Percentiles rank a stretch among this genome's conserved stretches.
Conservation (phyloP, 2,888 invertebrate species). For the Vesta saturnalis region DNA sequence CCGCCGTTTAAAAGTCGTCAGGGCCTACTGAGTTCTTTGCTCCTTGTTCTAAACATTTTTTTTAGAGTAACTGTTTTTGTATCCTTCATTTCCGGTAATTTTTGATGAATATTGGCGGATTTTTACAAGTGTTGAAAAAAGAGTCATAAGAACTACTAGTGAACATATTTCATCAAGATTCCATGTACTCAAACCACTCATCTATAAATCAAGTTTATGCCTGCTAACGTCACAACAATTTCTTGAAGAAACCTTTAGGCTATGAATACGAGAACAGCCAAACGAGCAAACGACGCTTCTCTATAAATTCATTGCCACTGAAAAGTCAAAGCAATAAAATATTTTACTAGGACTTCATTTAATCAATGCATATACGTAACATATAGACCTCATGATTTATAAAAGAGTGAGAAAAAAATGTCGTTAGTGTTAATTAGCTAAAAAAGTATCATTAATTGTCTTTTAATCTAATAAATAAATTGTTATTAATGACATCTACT, state of each 20-base stretch:
- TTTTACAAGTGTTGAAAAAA: not conserved
- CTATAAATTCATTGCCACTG: constrained; percentile 33
- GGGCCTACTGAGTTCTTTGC: constrained; percentile 51
- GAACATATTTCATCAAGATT: constrained; percentile 38
- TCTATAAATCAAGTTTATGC: constrained; percentile 41
- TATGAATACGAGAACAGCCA: constrained; percentile 29
- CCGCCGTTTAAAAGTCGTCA: constrained; percentile 59
- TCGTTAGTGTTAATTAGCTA: too few relatives aligned
- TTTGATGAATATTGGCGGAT: too few relatives aligned
- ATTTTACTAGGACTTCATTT: constrained; percentile 1
- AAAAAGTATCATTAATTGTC: not conserved
- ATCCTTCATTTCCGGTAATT: constrained; percentile 6
- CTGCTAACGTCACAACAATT: constrained; percentile 39
- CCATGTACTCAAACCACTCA: constrained; percentile 34
- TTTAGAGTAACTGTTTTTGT: constrained; percentile 12
- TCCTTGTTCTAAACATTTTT: constrained; percentile 26
- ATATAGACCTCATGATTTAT: too few relatives aligned
- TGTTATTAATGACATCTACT: constrained; percentile 7
- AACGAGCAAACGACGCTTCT: constrained; percentile 27
- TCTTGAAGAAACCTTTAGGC: constrained; percentile 27
- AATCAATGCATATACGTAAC: constrained; percentile 7
- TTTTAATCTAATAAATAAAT: constrained; percentile 14
- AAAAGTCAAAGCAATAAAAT: constrained; percentile 20
- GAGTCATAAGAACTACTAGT: constrained; percentile 27
- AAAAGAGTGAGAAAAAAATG: too few relatives aligned